Conservation (phyloP, 2,888 invertebrate species). For the Drosophila falleni region DNA sequence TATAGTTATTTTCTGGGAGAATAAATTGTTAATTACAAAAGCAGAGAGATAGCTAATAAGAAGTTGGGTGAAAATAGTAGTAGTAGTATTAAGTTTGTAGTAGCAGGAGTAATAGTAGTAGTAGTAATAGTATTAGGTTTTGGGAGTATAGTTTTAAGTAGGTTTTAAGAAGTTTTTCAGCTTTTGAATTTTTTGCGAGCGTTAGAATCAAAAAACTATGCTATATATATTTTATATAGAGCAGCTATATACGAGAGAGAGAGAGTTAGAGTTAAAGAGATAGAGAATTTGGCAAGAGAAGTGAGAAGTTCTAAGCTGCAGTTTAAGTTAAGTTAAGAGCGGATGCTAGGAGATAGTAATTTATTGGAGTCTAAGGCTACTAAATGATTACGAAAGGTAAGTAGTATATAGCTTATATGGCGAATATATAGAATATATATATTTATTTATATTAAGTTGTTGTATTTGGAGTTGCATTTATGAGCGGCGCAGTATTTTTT, state of each 20-base stretch:
- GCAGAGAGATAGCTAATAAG: constrained; percentile 46
- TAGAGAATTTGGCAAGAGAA: constrained; percentile 5
- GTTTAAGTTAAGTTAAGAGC: constrained; percentile 32
- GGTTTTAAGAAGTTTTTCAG: constrained; percentile 33
- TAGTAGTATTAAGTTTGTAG: constrained; percentile 20
- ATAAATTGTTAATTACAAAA: constrained; percentile 52
- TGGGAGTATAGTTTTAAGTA: constrained; percentile 29
- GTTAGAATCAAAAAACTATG: constrained; percentile 35
- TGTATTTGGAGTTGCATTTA: constrained; percentile 40
- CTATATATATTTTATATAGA: constrained; percentile 35
- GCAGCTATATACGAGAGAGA: constrained; percentile 28
- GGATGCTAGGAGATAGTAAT: constrained; percentile 52
- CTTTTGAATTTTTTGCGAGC: constrained; percentile 39
- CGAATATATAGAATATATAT: constrained; percentile 39
- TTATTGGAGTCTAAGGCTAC: constrained; percentile 46
- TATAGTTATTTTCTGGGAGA: constrained; percentile 23
- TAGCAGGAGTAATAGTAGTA: constrained; percentile 10
- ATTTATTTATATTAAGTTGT: constrained; percentile 23
- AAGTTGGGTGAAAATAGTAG: constrained; percentile 36
- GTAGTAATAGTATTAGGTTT: constrained; percentile 33
- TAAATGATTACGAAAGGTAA: constrained; percentile 41
- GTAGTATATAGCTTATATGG: constrained; percentile 41
- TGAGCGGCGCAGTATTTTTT: constrained; percentile 70
- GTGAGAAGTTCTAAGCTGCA: constrained; percentile 49
- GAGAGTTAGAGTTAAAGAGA: constrained; percentile 1